phyloP scores from a whole-genome alignment of 2,113 vertebrate genomes.

The Semnornis frantzii region DNA sequence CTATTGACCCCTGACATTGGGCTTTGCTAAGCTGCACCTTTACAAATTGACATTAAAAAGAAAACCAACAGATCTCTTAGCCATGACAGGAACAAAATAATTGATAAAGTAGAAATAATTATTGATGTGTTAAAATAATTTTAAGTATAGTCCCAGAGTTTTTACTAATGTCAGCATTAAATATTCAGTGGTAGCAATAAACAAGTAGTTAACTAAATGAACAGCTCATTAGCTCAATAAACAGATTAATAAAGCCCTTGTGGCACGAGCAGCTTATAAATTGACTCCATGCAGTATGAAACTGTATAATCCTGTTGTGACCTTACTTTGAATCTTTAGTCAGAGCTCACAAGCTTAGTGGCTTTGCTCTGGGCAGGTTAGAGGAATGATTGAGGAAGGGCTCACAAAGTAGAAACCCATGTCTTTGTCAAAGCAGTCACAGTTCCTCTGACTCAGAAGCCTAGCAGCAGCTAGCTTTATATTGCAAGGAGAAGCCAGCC shows the following conservation, averaged over 20 bases:
- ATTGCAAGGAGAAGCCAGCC: not conserved
- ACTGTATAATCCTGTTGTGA: not conserved
- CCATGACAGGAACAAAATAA: not conserved
- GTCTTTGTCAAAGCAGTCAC: fast-evolving
- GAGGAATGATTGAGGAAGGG: not conserved
- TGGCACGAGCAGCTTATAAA: not conserved
- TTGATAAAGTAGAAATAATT: not conserved
- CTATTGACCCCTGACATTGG: not conserved
- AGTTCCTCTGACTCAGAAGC: not conserved
- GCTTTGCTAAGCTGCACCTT: not conserved
- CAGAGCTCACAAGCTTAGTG: not conserved
- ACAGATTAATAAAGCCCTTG: fast-evolving
- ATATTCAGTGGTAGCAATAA: not conserved
- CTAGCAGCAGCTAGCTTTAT: not conserved
- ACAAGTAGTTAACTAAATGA: not conserved
- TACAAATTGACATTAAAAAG: not conserved
- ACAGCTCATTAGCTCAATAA: not conserved
- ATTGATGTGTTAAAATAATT: not conserved
- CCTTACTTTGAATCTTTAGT: not conserved
- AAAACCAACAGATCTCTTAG: not conserved
- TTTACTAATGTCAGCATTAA: not conserved
- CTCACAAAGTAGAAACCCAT: not conserved
- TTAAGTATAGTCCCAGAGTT: not conserved
- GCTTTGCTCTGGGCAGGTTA: not conserved
- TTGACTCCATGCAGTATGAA: not conserved